Evolutionary conservation across 2,888 invertebrate genomes (phyloP), one percentile per base, ranked within the genome.

Genomic region (Schizotus pectinicornis): DNA sequence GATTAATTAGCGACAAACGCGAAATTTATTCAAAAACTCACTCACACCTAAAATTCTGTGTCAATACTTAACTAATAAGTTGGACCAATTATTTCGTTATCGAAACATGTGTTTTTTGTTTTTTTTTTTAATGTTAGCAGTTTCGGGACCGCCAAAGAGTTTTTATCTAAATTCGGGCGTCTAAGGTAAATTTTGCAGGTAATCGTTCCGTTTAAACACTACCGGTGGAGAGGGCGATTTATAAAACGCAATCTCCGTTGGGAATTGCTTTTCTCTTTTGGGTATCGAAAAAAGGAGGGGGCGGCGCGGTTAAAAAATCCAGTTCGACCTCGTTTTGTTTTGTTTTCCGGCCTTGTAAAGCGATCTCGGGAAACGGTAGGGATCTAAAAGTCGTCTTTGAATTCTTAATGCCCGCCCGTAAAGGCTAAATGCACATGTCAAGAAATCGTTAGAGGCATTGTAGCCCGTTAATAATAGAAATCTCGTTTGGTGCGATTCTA

Each of bases 371-470:
- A 22, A 22, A 22, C 22, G 22, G 22, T 22, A 22, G 22, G 22
- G 22, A 22, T 22, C 22, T 22, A 22, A 22, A 22, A 22, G 22
- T 22, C 22, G 22, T 22, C 22, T 60, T 59, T 67, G 34, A 64
- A 67, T 67, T 56, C 63, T 67, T 67, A 64, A 67, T 63, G 59
- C 49, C 36, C 37, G 22, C 61, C 41, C 38, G 48, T 53, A 64
- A 64, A 66, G 61, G 67, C 66, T 67, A 67, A 67, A 68, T 63
- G 66, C 64, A 66, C 62, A 67, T 65, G 68, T 69, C 69, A 65
- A 68, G 62, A 68, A 68, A 69, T 67, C 63, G 66, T 62, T 66
- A 57, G 51, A 52, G 22, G 43, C 59, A 52, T 58, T 63, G 56
- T 65, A 43, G 48, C 48, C 46, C 47, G 46, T 62, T 56, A 66